phyloP scores from a whole-genome alignment of 1,140 invertebrate species.

The Augochlora pura region DNA sequence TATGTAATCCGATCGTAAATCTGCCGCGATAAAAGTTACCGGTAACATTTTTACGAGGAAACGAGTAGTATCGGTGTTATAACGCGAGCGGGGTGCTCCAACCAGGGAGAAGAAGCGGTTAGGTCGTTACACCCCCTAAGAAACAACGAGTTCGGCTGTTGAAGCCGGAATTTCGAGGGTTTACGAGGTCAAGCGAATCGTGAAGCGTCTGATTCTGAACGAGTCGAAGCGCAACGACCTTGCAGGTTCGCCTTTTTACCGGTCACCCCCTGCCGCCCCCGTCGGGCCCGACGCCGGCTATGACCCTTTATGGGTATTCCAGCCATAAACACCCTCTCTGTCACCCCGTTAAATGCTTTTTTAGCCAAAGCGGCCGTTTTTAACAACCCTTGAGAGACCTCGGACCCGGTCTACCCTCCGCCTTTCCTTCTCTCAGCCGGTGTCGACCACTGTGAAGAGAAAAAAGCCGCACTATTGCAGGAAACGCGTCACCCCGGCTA shows the following conservation, averaged over 20 bases:
- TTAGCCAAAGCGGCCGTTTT: conserved; percentile 64
- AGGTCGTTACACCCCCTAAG: background rate
- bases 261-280: background rate
- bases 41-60: background rate
- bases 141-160: conserved; percentile 9
- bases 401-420: conserved; percentile 33
- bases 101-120: no score
- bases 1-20: no score
- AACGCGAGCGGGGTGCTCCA: background rate
- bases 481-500: conserved; percentile 68
- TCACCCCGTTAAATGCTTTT: conserved; percentile 75
- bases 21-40: background rate
- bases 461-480: conserved; percentile 76
- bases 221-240: conserved; percentile 44
- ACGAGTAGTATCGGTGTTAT: background rate
- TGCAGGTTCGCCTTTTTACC: conserved; percentile 39
- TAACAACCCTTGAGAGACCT: conserved; percentile 75
- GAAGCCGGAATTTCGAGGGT: conserved; percentile 21
- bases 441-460: conserved; percentile 40
- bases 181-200: conserved; percentile 33
- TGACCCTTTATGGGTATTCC: conserved; percentile 53
- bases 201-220: conserved; percentile 24
- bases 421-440: conserved; percentile 6
- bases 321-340: conserved; percentile 69
- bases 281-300: conserved; percentile 8